These are phyloP conservation scores for Drosophila acutilabella DNA, from an alignment of 2,888 invertebrate genomes.

Conservation along the genomic window DNA sequence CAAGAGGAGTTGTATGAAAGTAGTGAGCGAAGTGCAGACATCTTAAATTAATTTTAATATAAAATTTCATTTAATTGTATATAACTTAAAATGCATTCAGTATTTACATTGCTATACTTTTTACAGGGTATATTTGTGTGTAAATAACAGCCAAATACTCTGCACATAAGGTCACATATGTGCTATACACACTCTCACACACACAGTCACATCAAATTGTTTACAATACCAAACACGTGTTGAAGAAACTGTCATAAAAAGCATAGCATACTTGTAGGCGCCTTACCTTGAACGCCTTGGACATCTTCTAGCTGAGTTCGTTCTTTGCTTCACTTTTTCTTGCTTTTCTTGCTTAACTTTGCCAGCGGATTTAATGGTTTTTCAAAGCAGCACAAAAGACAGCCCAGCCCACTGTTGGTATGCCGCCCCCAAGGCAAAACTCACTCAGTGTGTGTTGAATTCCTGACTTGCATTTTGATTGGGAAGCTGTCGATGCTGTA, in stretches of 20 bases:
- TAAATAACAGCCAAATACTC: slow-evolving; percentile 49
- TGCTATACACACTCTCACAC: slow-evolving; percentile 19
- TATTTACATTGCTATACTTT: not conserved
- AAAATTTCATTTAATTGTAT: not conserved
- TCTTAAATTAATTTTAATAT: not conserved
- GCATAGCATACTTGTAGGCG: slow-evolving; percentile 41
- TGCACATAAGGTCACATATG: slow-evolving; percentile 33
- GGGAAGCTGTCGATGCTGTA: slow-evolving; percentile 23
- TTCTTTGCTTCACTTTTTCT: not conserved
- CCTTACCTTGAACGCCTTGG: slow-evolving; percentile 45
- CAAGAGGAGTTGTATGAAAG: not conserved
- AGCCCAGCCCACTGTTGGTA: not conserved
- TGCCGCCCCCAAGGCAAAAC: not conserved
- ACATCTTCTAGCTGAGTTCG: slow-evolving; percentile 25
- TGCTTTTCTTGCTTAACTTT: slow-evolving; percentile 4
- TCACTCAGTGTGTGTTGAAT: slow-evolving; percentile 14
- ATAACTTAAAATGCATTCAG: not conserved
- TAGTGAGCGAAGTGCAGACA: not conserved
- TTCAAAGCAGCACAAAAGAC: slow-evolving; percentile 49
- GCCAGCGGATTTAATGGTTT: slow-evolving; percentile 64
- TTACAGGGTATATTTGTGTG: slow-evolving; percentile 12
- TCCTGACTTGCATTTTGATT: slow-evolving; percentile 70
- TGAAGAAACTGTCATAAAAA: slow-evolving; percentile 55
- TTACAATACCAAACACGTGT: slow-evolving; percentile 76
- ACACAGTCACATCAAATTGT: slow-evolving; percentile 60